Conservation (phyloP, 2,797 vertebrate species). For the Falco naumanni region DNA sequence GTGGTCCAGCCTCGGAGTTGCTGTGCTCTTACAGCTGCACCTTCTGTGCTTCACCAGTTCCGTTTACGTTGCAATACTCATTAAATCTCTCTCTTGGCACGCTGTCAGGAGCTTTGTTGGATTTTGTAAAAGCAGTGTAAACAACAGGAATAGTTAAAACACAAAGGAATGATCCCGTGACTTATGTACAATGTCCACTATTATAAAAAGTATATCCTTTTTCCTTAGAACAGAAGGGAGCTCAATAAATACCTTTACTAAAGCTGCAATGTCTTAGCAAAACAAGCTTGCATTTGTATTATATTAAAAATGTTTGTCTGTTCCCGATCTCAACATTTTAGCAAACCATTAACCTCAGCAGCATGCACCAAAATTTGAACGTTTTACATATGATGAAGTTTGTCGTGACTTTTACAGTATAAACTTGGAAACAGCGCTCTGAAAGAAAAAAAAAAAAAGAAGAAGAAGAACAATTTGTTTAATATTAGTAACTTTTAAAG, state of each 20-base stretch:
- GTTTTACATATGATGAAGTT: conserved; percentile 1
- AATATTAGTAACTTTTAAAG: neutral
- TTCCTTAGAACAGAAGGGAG: conserved; percentile 3
- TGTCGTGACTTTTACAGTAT: neutral
- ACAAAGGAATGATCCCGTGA: conserved; percentile 24
- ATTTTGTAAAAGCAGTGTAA: conserved; percentile 24
- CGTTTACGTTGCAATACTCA: conserved; percentile 27
- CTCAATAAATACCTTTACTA: neutral
- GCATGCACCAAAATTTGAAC: neutral
- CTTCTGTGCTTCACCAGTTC: conserved; percentile 35
- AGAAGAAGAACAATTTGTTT: neutral
- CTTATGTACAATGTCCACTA: neutral
- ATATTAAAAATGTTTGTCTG: neutral
- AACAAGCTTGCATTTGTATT: neutral
- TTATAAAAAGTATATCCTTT: neutral
- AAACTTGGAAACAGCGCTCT: neutral
- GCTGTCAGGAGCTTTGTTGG: conserved; percentile 31
- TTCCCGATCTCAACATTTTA: neutral
- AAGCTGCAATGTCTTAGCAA: neutral
- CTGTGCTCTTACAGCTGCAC: conserved; percentile 26
- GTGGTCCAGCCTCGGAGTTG: neutral
- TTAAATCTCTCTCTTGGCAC: conserved; percentile 34
- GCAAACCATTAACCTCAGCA: neutral
- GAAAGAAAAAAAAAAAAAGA: neutral
- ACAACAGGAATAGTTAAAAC: conserved; percentile 17